These are phyloP conservation scores for Cyprinodon tularosa DNA, from an alignment of 2,113 vertebrate genomes.

Conservation along the genomic window DNA sequence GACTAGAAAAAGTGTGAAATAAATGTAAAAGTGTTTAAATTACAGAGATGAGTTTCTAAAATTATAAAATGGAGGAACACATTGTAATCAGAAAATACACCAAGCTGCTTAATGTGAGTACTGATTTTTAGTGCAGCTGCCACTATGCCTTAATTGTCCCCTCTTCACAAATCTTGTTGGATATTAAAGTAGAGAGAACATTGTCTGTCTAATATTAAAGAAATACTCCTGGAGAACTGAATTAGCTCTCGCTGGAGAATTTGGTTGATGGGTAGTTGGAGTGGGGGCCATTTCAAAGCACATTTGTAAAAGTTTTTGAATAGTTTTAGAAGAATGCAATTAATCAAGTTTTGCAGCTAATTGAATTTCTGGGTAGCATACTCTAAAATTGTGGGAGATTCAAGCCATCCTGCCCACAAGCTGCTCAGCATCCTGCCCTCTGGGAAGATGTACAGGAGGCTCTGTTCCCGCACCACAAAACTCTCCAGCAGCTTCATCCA, in stretches of 20 bases:
- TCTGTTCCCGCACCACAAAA: too few species aligned
- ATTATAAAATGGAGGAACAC: neutral
- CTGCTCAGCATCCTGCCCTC: too few species aligned
- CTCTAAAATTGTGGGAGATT: too few species aligned
- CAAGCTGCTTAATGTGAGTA: neutral
- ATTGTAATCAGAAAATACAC: neutral
- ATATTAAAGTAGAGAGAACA: neutral
- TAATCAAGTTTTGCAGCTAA: too few species aligned
- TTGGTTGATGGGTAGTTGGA: neutral
- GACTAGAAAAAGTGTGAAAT: conserved; percentile 42
- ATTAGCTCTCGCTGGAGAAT: neutral
- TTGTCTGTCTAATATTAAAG: neutral
- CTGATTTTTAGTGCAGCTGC: too few species aligned
- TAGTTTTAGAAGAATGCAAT: too few species aligned
- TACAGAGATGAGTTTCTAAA: conserved; percentile 2
- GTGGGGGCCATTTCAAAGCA: too few species aligned
- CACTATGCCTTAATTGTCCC: neutral
- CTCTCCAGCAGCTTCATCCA: too few species aligned
- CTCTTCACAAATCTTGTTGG: neutral
- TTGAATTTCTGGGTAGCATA: too few species aligned
- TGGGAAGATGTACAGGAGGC: too few species aligned
- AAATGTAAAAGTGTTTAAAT: conserved; percentile 19
- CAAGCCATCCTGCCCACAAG: too few species aligned
- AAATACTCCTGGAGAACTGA: neutral
- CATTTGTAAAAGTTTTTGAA: neutral